A percentile compares a stretch with the other conserved stretches of the same genome.
Evolutionary conservation across 2,113 vertebrate genomes (phyloP).

Genomic region (Cebus imitator): DNA sequence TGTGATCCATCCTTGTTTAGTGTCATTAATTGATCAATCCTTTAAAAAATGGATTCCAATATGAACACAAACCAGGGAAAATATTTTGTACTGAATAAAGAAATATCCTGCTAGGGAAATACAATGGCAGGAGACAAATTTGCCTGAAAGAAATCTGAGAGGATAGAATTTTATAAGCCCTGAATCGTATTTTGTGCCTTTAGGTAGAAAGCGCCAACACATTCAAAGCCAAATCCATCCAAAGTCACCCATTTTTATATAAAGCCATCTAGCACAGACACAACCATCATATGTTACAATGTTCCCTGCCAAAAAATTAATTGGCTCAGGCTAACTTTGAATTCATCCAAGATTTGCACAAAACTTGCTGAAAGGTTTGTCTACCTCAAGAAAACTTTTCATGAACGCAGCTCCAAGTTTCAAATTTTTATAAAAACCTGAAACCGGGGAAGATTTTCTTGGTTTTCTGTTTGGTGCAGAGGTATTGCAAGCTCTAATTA

Average conservation of each 20-base stretch:
- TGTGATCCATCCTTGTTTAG: not conserved
- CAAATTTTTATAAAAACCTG: slow-evolving; percentile 57
- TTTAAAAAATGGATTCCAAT: slow-evolving; percentile 36
- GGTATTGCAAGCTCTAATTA: slow-evolving; percentile 43
- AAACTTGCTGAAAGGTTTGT: slow-evolving; percentile 69
- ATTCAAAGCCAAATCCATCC: slow-evolving; percentile 61
- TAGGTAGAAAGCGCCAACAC: slow-evolving; percentile 54
- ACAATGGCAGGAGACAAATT: slow-evolving; percentile 31
- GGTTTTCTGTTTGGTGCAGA: slow-evolving; percentile 41
- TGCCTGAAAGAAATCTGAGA: not conserved
- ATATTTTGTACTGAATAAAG: not conserved
- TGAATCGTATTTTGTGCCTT: slow-evolving; percentile 44
- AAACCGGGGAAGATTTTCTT: slow-evolving; percentile 54
- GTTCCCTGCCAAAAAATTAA: slow-evolving; percentile 77
- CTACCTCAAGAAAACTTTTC: slow-evolving; percentile 70
- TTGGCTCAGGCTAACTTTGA: slow-evolving; percentile 72
- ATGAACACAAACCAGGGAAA: slow-evolving; percentile 31
- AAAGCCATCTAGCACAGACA: slow-evolving; percentile 65
- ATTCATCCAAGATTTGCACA: slow-evolving; percentile 68
- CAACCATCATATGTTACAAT: slow-evolving; percentile 59
- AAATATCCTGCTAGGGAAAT: slow-evolving; percentile 40
- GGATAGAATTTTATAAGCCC: not conserved
- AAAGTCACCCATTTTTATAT: slow-evolving; percentile 70
- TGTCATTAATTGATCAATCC: not conserved
- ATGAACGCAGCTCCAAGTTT: slow-evolving; percentile 63